phyloP scores from a whole-genome alignment of 2,797 vertebrate species.

The Brotula barbata region DNA sequence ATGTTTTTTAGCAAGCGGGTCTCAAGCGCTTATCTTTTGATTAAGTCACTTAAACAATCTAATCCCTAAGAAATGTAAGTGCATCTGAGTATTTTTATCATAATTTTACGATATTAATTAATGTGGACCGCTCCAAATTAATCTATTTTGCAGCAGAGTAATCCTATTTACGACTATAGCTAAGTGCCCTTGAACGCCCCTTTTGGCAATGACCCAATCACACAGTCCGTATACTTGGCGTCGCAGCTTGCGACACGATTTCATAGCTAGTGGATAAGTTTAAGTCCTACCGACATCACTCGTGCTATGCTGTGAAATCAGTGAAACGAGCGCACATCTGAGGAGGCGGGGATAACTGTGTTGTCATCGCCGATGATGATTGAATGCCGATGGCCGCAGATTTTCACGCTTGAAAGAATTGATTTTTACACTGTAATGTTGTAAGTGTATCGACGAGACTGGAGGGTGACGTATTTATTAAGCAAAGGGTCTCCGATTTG shows the following conservation, averaged over 20 bases:
- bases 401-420: slow-evolving; percentile 71
- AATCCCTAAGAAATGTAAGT: background rate
- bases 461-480: slow-evolving; percentile 33
- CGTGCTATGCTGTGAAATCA: background rate
- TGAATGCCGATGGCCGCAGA: slow-evolving; percentile 64
- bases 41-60: background rate
- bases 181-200: slow-evolving; percentile 38
- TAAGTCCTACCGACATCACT: fast-evolving
- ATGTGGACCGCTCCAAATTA: background rate
- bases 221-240: fast-evolving
- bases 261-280: slow-evolving; percentile 3
- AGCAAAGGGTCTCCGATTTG: background rate
- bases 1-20: slow-evolving; percentile 34
- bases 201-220: background rate
- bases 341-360: slow-evolving; percentile 55
- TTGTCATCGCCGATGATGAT: slow-evolving; percentile 70
- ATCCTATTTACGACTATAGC: background rate
- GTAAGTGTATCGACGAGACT: slow-evolving; percentile 40
- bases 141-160: background rate
- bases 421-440: slow-evolving; percentile 40
- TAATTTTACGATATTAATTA: too few species aligned
- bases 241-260: background rate
- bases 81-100: too few species aligned
- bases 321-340: background rate
- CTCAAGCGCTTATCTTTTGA: background rate